Conservation (phyloP, 2,888 invertebrate genomes). For the Dione vanillae region DNA sequence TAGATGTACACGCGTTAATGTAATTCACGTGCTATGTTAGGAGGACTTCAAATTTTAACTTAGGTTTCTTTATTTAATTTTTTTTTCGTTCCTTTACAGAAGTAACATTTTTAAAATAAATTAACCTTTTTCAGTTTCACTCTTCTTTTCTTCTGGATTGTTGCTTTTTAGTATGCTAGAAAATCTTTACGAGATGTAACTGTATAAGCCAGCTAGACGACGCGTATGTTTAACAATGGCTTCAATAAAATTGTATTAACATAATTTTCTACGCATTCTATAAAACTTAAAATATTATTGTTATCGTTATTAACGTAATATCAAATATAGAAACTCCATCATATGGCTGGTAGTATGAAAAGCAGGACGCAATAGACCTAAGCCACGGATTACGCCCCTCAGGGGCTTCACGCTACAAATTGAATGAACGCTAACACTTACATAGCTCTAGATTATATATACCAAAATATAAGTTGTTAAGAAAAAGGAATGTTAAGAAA, state of each 20-base stretch:
- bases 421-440: conserved; percentile 72
- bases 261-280: background rate
- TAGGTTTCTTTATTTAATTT: no score
- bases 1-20: no score
- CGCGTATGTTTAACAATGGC: no score
- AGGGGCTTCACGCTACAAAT: conserved; percentile 78
- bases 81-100: no score
- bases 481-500: background rate
- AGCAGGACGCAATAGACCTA: conserved; percentile 76
- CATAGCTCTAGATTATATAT: conserved; percentile 47
- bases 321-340: conserved; percentile 35
- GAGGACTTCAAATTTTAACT: no score
- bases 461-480: conserved; percentile 48
- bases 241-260: background rate
- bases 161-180: no score
- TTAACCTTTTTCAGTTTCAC: no score
- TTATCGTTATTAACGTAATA: conserved; percentile 12
- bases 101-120: no score
- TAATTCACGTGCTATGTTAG: no score
- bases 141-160: no score
- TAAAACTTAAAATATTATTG: background rate
- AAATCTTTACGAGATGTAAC: no score
- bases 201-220: no score
- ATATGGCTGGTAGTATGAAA: conserved; percentile 58
- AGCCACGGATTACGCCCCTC: conserved; percentile 75